Evolutionary conservation across 2,888 invertebrate genomes (phyloP), one percentile per base, ranked within the genome.

Genomic region (Liodrosophila aerea): DNA sequence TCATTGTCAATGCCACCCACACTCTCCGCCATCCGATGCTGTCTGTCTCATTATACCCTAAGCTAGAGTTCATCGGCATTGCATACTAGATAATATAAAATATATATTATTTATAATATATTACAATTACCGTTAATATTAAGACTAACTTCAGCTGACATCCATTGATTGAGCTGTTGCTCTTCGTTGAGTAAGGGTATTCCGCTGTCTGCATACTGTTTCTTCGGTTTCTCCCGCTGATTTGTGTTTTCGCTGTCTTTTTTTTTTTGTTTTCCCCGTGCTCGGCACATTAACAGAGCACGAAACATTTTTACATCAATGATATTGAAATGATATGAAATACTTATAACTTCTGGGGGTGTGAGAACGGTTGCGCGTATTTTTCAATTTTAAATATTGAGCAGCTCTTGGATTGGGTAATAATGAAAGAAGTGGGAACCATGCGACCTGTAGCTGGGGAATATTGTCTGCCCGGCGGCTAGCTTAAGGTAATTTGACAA

Each of bases 401-500:
- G 64, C 72, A 67, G 59, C 58, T 30, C 30, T 50, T 44, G 56
- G 34, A 43, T 36, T 37, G 41, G 37, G 40, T 16, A 11, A n/a
- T 7, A 22, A 13, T 27, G 34, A 4, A 30, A 4, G 27, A 7
- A 27, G 51, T 13, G 30, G 34, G 22, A 15, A n/a, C 49, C 29
- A 5, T 27, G 51, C 12, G 36, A 8, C 11, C 31, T 27, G 31
- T 27, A 12, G 61, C 56, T 40, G 57, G 45, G 29, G 37, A 29
- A 18, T 36, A 36, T 33, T 47, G 71, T 45, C 63, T 64, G 64
- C 68, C 65, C 60, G 63, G 61, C 47, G 74, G 78, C 72, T 64
- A 61, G 82, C 83, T 77, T 72, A 73, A 78, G 85, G 85, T 84
- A 81, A 81, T 81, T 81, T 81, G 81, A 81, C 85, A 81, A 85